These are phyloP conservation scores for Crossocerus cetratus DNA, from an alignment of 2,888 invertebrate genomes.

Conservation along the genomic window DNA sequence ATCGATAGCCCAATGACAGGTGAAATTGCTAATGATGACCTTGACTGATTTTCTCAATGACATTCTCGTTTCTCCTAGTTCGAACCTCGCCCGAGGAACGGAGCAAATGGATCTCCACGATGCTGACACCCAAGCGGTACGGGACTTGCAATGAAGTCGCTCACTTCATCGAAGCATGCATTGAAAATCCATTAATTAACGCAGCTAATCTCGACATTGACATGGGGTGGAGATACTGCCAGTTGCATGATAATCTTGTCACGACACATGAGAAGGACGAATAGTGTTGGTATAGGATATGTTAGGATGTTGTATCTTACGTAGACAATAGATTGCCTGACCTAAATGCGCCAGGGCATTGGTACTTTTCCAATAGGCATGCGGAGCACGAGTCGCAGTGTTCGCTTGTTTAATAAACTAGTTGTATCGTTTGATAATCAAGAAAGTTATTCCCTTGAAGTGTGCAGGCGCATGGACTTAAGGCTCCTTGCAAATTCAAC, in stretches of 20 bases:
- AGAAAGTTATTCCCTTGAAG: too few species aligned
- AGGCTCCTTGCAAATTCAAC: too few species aligned
- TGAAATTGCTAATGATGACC: slow-evolving; percentile 15
- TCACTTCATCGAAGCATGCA: slow-evolving; percentile 55
- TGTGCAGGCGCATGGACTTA: too few species aligned
- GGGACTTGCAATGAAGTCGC: slow-evolving; percentile 57
- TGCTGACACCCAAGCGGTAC: slow-evolving; percentile 47
- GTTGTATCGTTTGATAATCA: too few species aligned
- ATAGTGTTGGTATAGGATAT: background rate
- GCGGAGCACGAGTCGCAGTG: too few species aligned
- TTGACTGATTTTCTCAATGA: background rate
- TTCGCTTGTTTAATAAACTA: too few species aligned
- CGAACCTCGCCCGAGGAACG: slow-evolving; percentile 15
- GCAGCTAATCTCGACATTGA: slow-evolving; percentile 51
- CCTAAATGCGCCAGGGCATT: too few species aligned
- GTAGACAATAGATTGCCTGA: background rate
- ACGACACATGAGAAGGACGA: background rate
- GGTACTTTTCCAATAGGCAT: too few species aligned
- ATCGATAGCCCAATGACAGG: slow-evolving; percentile 57
- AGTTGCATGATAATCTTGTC: slow-evolving; percentile 24
- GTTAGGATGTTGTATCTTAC: background rate
- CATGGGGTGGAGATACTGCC: slow-evolving; percentile 50
- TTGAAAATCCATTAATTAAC: slow-evolving; percentile 62
- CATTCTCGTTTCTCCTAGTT: too few species aligned
- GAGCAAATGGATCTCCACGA: slow-evolving; percentile 21